phyloP scores from a whole-genome alignment of 2,888 invertebrate genomes.

The Yponomeuta plumbellus region DNA sequence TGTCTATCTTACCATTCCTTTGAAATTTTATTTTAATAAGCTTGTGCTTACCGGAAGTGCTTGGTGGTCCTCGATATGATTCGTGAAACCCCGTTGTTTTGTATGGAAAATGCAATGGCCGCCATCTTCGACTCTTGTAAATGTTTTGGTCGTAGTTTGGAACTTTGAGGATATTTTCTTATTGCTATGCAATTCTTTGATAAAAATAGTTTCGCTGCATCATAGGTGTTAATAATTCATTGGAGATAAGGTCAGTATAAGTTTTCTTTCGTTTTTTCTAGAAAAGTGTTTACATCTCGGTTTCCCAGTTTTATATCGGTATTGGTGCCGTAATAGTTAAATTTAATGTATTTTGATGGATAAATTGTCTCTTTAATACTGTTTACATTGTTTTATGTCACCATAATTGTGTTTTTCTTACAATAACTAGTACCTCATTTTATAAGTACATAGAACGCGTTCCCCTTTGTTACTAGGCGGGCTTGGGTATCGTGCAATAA shows the following conservation, averaged over 20 bases:
- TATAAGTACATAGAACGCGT: slow-evolving; percentile 56
- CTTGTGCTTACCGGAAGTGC: slow-evolving; percentile 50
- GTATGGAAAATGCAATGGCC: slow-evolving; percentile 89
- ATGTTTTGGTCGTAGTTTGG: slow-evolving; percentile 82
- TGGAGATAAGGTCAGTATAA: slow-evolving; percentile 57
- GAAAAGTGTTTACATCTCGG: slow-evolving; percentile 87
- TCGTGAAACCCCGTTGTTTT: slow-evolving; percentile 79
- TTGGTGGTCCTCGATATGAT: slow-evolving; percentile 54
- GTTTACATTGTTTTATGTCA: slow-evolving; percentile 19
- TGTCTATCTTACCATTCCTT: not conserved
- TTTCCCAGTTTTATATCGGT: slow-evolving; percentile 74
- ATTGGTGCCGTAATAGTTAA: slow-evolving; percentile 73
- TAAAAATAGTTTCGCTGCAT: slow-evolving; percentile 61
- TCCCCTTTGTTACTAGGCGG: slow-evolving; percentile 63
- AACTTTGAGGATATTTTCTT: slow-evolving; percentile 64
- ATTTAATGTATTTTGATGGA: slow-evolving; percentile 32
- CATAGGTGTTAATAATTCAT: slow-evolving; percentile 52
- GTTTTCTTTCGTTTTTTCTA: slow-evolving; percentile 49
- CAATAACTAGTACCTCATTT: slow-evolving; percentile 65
- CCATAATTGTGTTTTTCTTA: not conserved
- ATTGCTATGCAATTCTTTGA: slow-evolving; percentile 68
- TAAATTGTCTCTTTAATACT: slow-evolving; percentile 16
- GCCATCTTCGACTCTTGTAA: slow-evolving; percentile 90
- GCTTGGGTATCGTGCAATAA: slow-evolving; percentile 26
- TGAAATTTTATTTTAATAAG: not conserved